Conservation (phyloP, 2,113 vertebrate genomes). For the Nestor notabilis region DNA sequence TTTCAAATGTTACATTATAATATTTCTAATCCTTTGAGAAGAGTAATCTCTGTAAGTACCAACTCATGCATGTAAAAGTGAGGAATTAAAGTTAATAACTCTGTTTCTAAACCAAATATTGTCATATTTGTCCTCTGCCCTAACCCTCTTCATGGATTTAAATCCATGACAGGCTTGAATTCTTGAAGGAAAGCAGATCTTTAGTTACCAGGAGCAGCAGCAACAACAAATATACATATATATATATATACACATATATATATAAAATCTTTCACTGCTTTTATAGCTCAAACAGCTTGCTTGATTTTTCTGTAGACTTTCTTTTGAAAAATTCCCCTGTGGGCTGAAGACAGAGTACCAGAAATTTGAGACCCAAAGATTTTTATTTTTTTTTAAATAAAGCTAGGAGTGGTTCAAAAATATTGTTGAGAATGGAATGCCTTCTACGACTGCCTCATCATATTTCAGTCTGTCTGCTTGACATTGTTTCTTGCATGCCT, state of each 20-base stretch:
- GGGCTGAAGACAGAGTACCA: not conserved
- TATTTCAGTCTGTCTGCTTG: conserved; percentile 43
- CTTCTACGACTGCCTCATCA: conserved; percentile 1
- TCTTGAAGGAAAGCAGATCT: not conserved
- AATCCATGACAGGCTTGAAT: conserved; percentile 26
- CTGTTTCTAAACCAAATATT: conserved; percentile 55
- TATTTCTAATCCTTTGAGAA: conserved; percentile 34
- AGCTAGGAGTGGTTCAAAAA: conserved; percentile 45
- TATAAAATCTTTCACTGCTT: not conserved
- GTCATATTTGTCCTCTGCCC: conserved; percentile 25
- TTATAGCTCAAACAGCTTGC: conserved; percentile 1
- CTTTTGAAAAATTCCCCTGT: conserved; percentile 37
- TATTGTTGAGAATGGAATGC: conserved; percentile 49
- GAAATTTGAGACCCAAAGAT: conserved; percentile 35
- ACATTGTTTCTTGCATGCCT: not conserved
- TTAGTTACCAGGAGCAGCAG: not conserved
- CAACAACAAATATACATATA: not conserved
- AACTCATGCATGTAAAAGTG: conserved; percentile 33
- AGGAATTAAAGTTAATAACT: conserved; percentile 59
- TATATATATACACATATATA: not conserved
- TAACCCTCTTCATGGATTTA: conserved; percentile 41
- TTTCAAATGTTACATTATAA: conserved; percentile 15
- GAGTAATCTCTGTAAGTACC: conserved; percentile 14
- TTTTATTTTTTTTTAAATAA: conserved; percentile 20
- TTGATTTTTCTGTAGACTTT: conserved; percentile 15